Evolutionary conservation across 2,888 invertebrate species (phyloP).

Genomic region (Glaucopsyche alexis): DNA sequence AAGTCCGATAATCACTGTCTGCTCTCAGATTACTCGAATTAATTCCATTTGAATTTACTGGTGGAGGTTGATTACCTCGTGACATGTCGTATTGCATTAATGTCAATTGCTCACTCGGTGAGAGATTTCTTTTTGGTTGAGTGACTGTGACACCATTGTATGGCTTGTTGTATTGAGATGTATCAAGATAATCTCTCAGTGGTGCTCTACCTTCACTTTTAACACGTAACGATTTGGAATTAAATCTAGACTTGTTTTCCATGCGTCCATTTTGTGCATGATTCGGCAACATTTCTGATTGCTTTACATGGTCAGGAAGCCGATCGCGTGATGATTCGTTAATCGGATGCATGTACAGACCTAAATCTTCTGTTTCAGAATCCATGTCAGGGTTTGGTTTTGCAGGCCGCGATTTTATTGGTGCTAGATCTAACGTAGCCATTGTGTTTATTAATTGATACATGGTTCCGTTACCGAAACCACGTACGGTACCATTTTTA

Average conservation of each 20-base stretch:
- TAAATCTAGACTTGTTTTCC: conserved; percentile 73
- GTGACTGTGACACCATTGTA: conserved; percentile 73
- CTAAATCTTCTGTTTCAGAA: conserved; percentile 71
- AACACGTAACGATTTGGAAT: conserved; percentile 76
- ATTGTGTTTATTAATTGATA: conserved; percentile 73
- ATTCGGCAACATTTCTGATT: conserved; percentile 46
- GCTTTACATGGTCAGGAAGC: conserved; percentile 68
- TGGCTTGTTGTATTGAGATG: conserved; percentile 53
- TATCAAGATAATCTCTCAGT: conserved; percentile 65
- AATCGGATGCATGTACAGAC: conserved; percentile 71
- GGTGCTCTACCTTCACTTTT: conserved; percentile 75
- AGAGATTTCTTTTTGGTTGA: conserved; percentile 76
- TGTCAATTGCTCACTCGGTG: conserved; percentile 74
- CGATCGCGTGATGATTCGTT: conserved; percentile 69
- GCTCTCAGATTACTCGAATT: conserved; percentile 59
- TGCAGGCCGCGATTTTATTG: conserved; percentile 63
- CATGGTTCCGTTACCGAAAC: conserved; percentile 56
- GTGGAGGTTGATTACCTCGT: conserved; percentile 59
- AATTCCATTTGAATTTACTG: conserved; percentile 51
- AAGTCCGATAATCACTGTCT: conserved; percentile 76
- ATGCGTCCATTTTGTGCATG: conserved; percentile 66
- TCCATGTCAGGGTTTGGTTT: conserved; percentile 60
- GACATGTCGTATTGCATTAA: conserved; percentile 74
- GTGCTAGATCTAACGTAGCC: conserved; percentile 69
- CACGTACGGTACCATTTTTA: conserved; percentile 42